These are phyloP conservation scores for Gisinianus flammeolus DNA, from an alignment of 2,888 invertebrate species.

Conservation along the genomic window DNA sequence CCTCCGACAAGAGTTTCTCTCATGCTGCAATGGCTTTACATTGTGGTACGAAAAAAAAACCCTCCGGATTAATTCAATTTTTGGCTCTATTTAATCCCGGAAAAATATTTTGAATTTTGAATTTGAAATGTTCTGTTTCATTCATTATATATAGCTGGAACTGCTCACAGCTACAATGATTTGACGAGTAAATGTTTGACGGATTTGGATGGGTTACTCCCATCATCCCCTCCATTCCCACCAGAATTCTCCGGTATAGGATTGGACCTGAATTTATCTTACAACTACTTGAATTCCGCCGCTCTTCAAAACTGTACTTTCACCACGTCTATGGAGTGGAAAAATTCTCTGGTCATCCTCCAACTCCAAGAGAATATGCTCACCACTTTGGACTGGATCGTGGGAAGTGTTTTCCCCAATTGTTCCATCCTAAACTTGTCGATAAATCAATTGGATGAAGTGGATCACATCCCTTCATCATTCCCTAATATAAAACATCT, in stretches of 20 bases:
- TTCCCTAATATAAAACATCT: slow-evolving; percentile 54
- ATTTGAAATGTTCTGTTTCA: not conserved
- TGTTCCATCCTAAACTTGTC: slow-evolving; percentile 53
- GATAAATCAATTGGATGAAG: slow-evolving; percentile 49
- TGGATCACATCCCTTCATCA: slow-evolving; percentile 46
- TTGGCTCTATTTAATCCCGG: too few species aligned
- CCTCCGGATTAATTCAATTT: not conserved
- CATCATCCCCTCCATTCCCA: slow-evolving; percentile 35
- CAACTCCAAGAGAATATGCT: slow-evolving; percentile 57
- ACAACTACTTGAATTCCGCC: slow-evolving; percentile 53
- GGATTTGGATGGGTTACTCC: slow-evolving; percentile 47
- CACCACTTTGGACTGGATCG: slow-evolving; percentile 53
- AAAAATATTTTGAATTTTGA: not conserved
- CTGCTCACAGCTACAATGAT: slow-evolving; percentile 41
- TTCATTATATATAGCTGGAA: slow-evolving; percentile 37
- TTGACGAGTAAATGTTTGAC: slow-evolving; percentile 50
- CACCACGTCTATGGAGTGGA: slow-evolving; percentile 51
- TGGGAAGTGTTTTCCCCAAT: slow-evolving; percentile 51
- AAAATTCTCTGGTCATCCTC: slow-evolving; percentile 44
- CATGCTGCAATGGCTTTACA: slow-evolving; percentile 32
- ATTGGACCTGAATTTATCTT: slow-evolving; percentile 52
- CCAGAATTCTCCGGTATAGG: slow-evolving; percentile 35
- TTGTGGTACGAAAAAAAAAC: slow-evolving; percentile 39
- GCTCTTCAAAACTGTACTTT: slow-evolving; percentile 40
- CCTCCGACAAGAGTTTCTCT: slow-evolving; percentile 41